Evolutionary conservation across 1,140 invertebrate genomes (phyloP).

Genomic region (Zelostemma sp.): DNA sequence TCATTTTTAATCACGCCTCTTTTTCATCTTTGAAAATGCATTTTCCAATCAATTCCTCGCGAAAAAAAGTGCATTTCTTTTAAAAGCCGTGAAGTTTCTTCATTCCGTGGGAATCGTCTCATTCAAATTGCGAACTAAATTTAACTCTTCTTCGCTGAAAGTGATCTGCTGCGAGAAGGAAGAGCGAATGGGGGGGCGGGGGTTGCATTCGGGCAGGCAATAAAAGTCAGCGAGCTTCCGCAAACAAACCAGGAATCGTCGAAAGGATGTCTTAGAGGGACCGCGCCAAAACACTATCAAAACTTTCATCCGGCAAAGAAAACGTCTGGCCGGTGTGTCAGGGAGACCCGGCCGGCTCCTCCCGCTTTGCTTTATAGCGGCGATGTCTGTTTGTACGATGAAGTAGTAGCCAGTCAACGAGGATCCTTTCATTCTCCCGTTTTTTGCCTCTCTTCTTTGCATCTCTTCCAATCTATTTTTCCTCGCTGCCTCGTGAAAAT

Average conservation of each 20-base stretch:
- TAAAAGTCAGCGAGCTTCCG: constrained; percentile 39
- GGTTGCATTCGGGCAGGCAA: constrained; percentile 20
- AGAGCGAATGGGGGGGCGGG: not conserved
- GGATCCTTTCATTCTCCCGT: constrained; percentile 6
- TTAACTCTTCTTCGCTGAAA: constrained; percentile 1
- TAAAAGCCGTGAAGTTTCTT: no score
- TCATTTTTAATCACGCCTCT: not conserved
- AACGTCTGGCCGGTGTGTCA: constrained; percentile 9
- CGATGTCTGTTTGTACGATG: not conserved
- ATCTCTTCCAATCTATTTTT: not conserved
- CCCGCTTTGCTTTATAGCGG: not conserved
- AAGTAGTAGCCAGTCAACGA: constrained; percentile 11
- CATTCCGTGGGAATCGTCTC: not conserved
- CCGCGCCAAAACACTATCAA: constrained; percentile 13
- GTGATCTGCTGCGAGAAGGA: not conserved
- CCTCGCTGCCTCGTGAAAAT: not conserved
- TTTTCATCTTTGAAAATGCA: not conserved
- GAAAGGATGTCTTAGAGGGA: constrained; percentile 12
- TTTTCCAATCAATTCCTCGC: no score
- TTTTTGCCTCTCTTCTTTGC: constrained; percentile 8
- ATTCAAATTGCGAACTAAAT: constrained; percentile 5
- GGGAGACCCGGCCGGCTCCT: not conserved
- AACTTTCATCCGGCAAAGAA: constrained; percentile 16
- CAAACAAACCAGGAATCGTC: constrained; percentile 30
- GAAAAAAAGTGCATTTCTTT: no score